These are phyloP conservation scores for Syngnathus typhle DNA, from an alignment of 2,113 vertebrate genomes.

Conservation along the genomic window DNA sequence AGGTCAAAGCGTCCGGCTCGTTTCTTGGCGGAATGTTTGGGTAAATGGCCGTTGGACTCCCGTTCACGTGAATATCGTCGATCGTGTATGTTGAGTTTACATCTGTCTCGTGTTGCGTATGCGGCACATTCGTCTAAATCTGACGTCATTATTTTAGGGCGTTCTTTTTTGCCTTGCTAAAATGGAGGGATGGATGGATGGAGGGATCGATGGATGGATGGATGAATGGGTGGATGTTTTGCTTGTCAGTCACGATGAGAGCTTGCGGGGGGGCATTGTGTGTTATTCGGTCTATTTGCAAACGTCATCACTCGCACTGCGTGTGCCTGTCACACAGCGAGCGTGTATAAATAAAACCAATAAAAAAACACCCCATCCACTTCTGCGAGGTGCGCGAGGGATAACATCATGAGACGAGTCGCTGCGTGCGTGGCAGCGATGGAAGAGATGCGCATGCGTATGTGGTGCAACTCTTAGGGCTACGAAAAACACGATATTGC, in stretches of 20 bases:
- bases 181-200: too few species aligned
- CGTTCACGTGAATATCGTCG: background rate
- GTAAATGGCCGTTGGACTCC: constrained; percentile 66
- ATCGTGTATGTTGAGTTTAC: background rate
- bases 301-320: constrained; percentile 1
- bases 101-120: background rate
- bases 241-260: background rate
- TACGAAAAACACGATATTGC: too few species aligned
- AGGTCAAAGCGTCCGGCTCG: constrained; percentile 90
- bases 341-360: background rate
- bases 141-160: background rate
- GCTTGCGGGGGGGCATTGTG: constrained; percentile 20
- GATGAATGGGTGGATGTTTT: background rate
- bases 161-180: background rate
- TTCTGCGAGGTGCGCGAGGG: constrained; percentile 4
- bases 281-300: background rate
- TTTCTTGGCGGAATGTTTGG: constrained; percentile 92
- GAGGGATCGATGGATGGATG: too few species aligned
- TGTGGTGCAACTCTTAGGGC: background rate
- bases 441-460: background rate
- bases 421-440: background rate
- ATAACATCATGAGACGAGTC: background rate
- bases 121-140: background rate
- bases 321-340: constrained; percentile 11
- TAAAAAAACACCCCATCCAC: background rate